These are phyloP conservation scores for Endotricha flammealis DNA, from an alignment of 2,888 invertebrate species.

Conservation along the genomic window DNA sequence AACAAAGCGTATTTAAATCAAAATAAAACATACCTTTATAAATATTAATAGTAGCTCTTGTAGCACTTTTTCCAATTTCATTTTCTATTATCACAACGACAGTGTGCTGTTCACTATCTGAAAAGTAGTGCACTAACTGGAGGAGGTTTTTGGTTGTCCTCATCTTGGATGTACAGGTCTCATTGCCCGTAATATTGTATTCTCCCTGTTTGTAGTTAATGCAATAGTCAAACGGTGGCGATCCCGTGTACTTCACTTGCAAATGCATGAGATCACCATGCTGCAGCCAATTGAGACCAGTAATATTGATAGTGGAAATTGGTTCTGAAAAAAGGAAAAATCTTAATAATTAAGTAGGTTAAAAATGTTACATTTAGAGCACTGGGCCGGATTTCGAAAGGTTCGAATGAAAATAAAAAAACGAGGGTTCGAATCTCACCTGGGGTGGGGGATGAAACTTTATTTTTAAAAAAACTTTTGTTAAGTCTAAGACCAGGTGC, in stretches of 20 bases:
- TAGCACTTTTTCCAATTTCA: slow-evolving; percentile 83
- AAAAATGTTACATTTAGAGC: too few species aligned
- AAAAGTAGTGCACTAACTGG: slow-evolving; percentile 82
- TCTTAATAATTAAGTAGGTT: too few species aligned
- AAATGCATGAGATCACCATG: slow-evolving; percentile 87
- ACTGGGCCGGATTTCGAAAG: too few species aligned
- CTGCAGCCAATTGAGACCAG: slow-evolving; percentile 89
- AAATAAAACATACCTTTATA: slow-evolving; percentile 91
- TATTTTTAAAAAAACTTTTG: too few species aligned
- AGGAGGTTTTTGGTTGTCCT: slow-evolving; percentile 77
- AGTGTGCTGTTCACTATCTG: slow-evolving; percentile 83
- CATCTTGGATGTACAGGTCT: slow-evolving; percentile 78
- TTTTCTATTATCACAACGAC: slow-evolving; percentile 88
- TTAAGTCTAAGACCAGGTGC: too few species aligned
- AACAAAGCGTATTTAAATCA: too few species aligned
- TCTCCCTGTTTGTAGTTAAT: slow-evolving; percentile 79
- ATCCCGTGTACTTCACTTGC: slow-evolving; percentile 85
- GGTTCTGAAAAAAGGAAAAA: slow-evolving; percentile 87
- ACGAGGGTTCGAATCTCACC: too few species aligned
- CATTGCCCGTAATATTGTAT: slow-evolving; percentile 86
- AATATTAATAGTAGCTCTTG: slow-evolving; percentile 86
- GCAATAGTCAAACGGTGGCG: slow-evolving; percentile 85
- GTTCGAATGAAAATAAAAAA: too few species aligned
- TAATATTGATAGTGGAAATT: slow-evolving; percentile 82
- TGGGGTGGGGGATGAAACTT: slow-evolving; percentile 13